A percentile compares a stretch with the other conserved stretches of the same genome.
Evolutionary conservation across 2,113 vertebrate genomes (phyloP).

Genomic region (Coryphaenoides rupestris): DNA sequence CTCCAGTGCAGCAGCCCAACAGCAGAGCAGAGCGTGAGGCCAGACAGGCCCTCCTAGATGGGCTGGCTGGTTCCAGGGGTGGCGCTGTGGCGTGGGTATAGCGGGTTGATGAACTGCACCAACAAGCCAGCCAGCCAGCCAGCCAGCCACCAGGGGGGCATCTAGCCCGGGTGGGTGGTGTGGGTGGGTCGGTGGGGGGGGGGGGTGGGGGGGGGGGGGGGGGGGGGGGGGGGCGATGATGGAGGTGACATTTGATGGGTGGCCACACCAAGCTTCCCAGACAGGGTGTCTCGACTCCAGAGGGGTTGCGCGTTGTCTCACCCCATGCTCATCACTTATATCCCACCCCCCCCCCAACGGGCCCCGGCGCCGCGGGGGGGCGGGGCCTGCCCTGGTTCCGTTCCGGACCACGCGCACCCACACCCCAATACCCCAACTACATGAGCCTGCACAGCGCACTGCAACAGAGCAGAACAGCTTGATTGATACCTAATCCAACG

Average conservation of each 20-base stretch:
- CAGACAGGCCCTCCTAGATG: slow-evolving; percentile 33
- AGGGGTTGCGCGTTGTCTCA: slow-evolving; percentile 62
- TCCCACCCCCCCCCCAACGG: slow-evolving; percentile 27
- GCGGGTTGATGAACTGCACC: too few relatives aligned
- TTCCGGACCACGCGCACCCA: too few relatives aligned
- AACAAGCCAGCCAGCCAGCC: too few relatives aligned
- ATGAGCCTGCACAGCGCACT: too few relatives aligned
- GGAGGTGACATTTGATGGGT: slow-evolving; percentile 76
- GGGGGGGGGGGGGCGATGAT: too few relatives aligned
- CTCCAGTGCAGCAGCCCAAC: slow-evolving; percentile 55
- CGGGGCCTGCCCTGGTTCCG: too few relatives aligned
- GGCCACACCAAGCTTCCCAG: slow-evolving; percentile 65
- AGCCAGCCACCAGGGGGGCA: too few relatives aligned
- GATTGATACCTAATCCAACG: too few relatives aligned
- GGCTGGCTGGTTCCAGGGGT: slow-evolving; percentile 19
- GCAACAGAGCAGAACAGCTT: too few relatives aligned
- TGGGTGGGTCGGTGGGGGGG: too few relatives aligned
- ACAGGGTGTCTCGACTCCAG: slow-evolving; percentile 64
- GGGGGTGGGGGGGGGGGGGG: slow-evolving; percentile 27
- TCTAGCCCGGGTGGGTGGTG: slow-evolving; percentile 16
- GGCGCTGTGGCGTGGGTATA: slow-evolving; percentile 36
- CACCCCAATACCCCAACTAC: too few relatives aligned
- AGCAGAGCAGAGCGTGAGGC: slow-evolving; percentile 48
- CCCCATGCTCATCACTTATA: slow-evolving; percentile 68
- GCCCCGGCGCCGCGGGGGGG: too few relatives aligned